Conservation (phyloP, 2,797 vertebrate genomes). For the Triplophysa bombifrons region DNA sequence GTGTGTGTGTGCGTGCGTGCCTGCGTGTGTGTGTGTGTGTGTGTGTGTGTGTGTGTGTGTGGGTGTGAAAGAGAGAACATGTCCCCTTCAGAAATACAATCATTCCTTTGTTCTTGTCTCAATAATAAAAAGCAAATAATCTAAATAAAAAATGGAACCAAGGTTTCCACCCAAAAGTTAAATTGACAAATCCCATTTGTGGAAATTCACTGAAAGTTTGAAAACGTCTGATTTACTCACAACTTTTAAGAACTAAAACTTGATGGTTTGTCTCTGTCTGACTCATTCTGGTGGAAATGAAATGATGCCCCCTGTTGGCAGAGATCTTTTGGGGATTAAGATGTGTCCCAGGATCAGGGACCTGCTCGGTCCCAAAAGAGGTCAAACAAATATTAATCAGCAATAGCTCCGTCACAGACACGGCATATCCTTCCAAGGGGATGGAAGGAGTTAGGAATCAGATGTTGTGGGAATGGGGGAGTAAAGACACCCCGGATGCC, state of each 20-base stretch:
- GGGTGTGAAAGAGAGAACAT: neutral
- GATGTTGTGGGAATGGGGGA: slow-evolving; percentile 30
- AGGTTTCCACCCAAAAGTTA: slow-evolving; percentile 4
- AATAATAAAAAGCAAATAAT: neutral
- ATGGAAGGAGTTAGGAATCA: slow-evolving; percentile 41
- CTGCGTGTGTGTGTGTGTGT: neutral
- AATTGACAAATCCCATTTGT: slow-evolving; percentile 26
- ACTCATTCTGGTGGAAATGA: slow-evolving; percentile 37
- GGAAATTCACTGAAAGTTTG: slow-evolving; percentile 7
- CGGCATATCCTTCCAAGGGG: slow-evolving; percentile 65
- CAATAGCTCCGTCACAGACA: slow-evolving; percentile 69
- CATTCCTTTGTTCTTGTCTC: slow-evolving; percentile 22
- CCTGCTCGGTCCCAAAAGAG: slow-evolving; percentile 76
- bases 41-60: neutral
- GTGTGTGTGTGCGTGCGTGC: neutral
- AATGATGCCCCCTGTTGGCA: slow-evolving; percentile 45
- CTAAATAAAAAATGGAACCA: slow-evolving; percentile 11
- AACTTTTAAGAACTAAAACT: slow-evolving; percentile 29
- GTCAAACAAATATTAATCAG: slow-evolving; percentile 84
- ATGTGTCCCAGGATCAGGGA: slow-evolving; percentile 74
- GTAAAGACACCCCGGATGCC: slow-evolving; percentile 21
- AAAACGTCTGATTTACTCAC: slow-evolving; percentile 3
- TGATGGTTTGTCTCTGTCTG: slow-evolving; percentile 22
- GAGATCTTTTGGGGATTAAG: slow-evolving; percentile 68
- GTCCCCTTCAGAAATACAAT: neutral